These are phyloP conservation scores for Myotis findleyi DNA, from an alignment of 2,797 vertebrate genomes.

Conservation along the genomic window DNA sequence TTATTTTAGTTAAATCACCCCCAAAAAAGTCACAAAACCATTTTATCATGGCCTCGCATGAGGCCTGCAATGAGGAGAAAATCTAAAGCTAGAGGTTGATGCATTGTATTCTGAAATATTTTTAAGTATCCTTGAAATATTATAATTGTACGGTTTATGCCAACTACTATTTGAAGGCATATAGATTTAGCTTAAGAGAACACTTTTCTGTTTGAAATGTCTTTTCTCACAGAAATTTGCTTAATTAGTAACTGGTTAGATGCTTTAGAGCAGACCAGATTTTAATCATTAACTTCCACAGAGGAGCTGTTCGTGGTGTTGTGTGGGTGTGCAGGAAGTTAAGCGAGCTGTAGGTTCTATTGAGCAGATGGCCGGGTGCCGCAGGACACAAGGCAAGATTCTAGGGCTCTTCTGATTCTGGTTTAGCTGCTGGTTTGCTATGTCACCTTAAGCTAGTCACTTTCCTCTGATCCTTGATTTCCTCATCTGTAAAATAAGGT, in stretches of 20 bases:
- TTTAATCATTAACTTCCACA: slow-evolving; percentile 68
- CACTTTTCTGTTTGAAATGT: slow-evolving; percentile 55
- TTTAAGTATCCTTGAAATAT: slow-evolving; percentile 37
- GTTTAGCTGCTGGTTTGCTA: neutral
- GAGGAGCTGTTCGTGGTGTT: slow-evolving; percentile 2
- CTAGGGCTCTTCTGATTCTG: neutral
- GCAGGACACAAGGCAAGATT: neutral
- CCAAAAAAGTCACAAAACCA: slow-evolving; percentile 71
- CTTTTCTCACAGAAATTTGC: slow-evolving; percentile 29
- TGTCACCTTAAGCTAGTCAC: neutral
- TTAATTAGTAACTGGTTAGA: slow-evolving; percentile 78
- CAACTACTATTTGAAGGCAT: neutral
- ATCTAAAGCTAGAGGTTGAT: slow-evolving; percentile 62
- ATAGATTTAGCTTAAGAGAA: slow-evolving; percentile 16
- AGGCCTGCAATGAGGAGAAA: slow-evolving; percentile 75
- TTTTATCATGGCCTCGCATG: slow-evolving; percentile 74
- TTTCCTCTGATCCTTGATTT: neutral
- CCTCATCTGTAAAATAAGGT: neutral
- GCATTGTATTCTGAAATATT: slow-evolving; percentile 27
- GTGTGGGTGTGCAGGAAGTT: neutral
- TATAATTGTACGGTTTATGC: neutral
- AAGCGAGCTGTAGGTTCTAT: neutral
- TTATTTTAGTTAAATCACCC: slow-evolving; percentile 87
- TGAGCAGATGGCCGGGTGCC: neutral
- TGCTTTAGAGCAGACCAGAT: neutral